phyloP scores from a whole-genome alignment of 23 tunicate genomes.

The Diplosoma virens region DNA sequence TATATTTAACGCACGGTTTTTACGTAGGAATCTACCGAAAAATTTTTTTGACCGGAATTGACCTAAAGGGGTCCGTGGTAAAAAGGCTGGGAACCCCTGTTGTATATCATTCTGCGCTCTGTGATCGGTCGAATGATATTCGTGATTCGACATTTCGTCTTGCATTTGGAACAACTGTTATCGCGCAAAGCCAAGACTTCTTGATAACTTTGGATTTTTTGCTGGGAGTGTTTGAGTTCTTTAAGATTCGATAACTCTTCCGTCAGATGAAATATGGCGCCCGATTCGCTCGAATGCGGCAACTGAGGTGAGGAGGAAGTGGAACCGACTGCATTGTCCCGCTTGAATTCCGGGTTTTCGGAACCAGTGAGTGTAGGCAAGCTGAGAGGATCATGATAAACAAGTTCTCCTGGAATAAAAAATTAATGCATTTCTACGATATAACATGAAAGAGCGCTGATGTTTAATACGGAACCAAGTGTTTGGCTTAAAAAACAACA shows the following conservation, averaged over 20 bases:
- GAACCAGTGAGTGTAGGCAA: not conserved
- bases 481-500: too few relatives aligned
- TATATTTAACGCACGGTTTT: too few relatives aligned
- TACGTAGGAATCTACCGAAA: too few relatives aligned
- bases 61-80: too few relatives aligned
- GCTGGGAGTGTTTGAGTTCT: slow-evolving; percentile 12
- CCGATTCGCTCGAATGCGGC: slow-evolving; percentile 1
- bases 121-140: not conserved
- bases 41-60: too few relatives aligned
- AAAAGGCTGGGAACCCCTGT: too few relatives aligned
- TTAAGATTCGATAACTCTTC: slow-evolving; percentile 33
- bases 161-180: slow-evolving; percentile 66
- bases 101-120: slow-evolving; percentile 19
- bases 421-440: not conserved
- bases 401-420: slow-evolving; percentile 17
- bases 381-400: slow-evolving; percentile 48
- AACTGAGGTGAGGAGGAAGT: not conserved
- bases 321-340: slow-evolving; percentile 43
- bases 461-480: not conserved
- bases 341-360: slow-evolving; percentile 23
- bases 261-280: slow-evolving; percentile 48
- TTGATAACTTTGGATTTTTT: slow-evolving; percentile 39
- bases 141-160: slow-evolving; percentile 9
- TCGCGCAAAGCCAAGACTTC: slow-evolving; percentile 61
- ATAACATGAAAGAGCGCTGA: not conserved